Evolutionary conservation across 2,113 vertebrate genomes (phyloP).

Genomic region (Diphyllodes magnificus): DNA sequence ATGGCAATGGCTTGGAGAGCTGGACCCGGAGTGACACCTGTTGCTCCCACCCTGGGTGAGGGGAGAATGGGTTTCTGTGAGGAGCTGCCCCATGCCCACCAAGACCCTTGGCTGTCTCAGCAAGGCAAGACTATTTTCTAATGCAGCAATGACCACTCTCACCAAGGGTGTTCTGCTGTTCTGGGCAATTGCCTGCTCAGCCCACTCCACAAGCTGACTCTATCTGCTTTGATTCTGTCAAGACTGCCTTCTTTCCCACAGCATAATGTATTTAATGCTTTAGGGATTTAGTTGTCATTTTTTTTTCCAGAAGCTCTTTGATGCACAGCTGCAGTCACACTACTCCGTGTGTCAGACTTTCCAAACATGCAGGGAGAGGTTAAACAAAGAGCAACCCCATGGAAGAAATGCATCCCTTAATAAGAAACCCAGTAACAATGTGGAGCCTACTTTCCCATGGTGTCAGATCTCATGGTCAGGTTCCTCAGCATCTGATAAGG

Average conservation of each 20-base stretch:
- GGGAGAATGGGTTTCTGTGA: not conserved
- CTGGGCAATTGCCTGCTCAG: not conserved
- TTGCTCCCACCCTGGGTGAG: not conserved
- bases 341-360: not conserved
- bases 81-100: not conserved
- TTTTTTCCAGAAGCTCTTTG: not conserved
- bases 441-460: not conserved
- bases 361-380: not conserved
- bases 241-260: not conserved
- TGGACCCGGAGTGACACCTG: not conserved
- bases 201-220: not conserved
- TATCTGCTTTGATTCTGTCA: not conserved
- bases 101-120: not conserved
- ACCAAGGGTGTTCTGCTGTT: not conserved
- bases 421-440: not conserved
- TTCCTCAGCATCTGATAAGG: not conserved
- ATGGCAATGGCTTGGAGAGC: not conserved
- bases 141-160: not conserved
- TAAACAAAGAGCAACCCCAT: not conserved
- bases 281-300: not conserved
- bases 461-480: not conserved
- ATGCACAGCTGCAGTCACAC: not conserved
- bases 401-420: not conserved
- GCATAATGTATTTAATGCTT: not conserved
- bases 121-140: not conserved